Base-by-base conservation (phyloP, 2,888 invertebrate species). In the Acrobasis suavella region DNA sequence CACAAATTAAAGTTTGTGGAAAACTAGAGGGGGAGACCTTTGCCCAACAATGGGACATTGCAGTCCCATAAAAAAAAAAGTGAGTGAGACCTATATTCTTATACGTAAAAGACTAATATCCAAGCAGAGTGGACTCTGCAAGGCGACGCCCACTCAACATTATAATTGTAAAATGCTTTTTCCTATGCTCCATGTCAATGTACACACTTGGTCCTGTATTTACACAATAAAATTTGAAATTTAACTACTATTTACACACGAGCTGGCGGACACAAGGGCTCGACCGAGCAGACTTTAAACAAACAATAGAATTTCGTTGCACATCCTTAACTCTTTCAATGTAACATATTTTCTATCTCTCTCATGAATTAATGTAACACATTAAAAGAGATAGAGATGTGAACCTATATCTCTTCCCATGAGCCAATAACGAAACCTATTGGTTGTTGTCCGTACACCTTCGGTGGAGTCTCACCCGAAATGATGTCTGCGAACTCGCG, bases 201-300 rank as follows among this genome's bases (percentile, higher is more conserved):
- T 79, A 75, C 81, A 82, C 83, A 81, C 78, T 89, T 87, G 88
- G 87, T 89, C 89, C 86, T 85, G 82, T 90, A 91, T 91, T 84
- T 91, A 91, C 90, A 90, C 77, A 78, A 80, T 80, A 82, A 73
- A 84, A 79, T 72, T 83, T 81, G 66, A 81, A 87, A 86, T 87
- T 88, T 89, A 90, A 82, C 91, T 91, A 91, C 69, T 90, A 91
- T 91, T 76, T 91, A 91, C 91, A 91, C 85, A 87, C 64, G 54
- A 67, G 69, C 72, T 58, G 59, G 64, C 51, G 62, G 59, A 66
- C 70, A 65, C 64, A 65, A 63, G 8, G 32, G 32, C 32, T 32
- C 32, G 32, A 32, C 32, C 32, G 32, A 32, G 32, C 32, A 32
- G 5, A 32, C 32, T 32, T 32, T 32, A 32, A 32, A 32, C 22